These are phyloP conservation scores for Actenoides lindsayi DNA, from an alignment of 2,113 vertebrate genomes.

Conservation along the genomic window DNA sequence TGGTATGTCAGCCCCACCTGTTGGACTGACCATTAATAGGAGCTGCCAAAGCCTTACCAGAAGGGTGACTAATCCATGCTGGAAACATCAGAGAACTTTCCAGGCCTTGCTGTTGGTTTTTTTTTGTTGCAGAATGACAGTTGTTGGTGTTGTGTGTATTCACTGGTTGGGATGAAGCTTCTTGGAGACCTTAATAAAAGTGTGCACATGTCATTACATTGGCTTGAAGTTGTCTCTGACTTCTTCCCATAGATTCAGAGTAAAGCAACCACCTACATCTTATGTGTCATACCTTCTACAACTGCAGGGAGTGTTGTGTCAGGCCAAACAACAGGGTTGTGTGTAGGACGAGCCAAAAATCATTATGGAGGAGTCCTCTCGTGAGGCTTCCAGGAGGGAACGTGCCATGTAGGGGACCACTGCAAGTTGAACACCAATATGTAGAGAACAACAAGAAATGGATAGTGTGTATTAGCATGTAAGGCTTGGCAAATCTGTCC, in stretches of 20 bases:
- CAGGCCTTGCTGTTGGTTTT: background rate
- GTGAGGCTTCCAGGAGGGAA: background rate
- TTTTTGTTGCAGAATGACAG: background rate
- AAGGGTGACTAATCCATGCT: slow-evolving; percentile 59
- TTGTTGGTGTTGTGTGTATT: background rate
- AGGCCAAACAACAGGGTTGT: background rate
- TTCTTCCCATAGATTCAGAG: background rate
- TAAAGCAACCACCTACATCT: background rate
- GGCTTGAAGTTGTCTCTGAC: background rate
- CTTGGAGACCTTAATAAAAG: background rate
- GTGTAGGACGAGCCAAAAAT: background rate
- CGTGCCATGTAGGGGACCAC: background rate
- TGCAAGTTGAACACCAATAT: background rate
- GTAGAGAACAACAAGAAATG: background rate
- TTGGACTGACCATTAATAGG: background rate
- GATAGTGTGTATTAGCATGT: background rate
- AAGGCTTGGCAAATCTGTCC: background rate
- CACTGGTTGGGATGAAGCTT: background rate
- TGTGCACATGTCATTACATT: background rate
- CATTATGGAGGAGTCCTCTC: background rate
- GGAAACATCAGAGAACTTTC: slow-evolving; percentile 33
- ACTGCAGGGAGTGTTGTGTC: background rate
- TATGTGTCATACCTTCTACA: background rate
- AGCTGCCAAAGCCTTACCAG: slow-evolving; percentile 64
- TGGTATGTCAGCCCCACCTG: slow-evolving; percentile 58